Conservation (phyloP, 1,140 invertebrate species). For the Drosophila pandora region DNA sequence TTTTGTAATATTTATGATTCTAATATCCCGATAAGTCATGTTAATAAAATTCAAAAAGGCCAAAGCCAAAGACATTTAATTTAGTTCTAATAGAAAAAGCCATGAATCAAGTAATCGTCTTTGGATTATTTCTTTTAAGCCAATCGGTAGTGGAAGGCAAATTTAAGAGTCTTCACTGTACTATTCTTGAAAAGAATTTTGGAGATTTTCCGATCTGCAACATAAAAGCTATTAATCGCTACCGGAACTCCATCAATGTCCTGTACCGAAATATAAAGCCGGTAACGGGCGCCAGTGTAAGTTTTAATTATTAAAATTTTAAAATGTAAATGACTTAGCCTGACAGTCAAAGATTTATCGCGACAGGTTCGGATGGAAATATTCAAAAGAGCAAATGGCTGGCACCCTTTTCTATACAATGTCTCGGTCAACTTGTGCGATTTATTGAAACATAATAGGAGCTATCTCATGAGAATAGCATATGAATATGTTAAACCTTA, state of each 20-base stretch:
- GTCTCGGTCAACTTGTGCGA: not conserved
- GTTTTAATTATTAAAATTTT: not conserved
- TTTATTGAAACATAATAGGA: not conserved
- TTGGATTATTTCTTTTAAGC: not conserved
- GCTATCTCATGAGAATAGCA: not conserved
- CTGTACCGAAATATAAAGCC: not conserved
- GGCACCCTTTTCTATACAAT: not conserved
- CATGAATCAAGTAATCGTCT: not conserved
- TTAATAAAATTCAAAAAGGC: not conserved
- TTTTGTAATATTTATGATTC: not conserved
- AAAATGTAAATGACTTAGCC: not conserved
- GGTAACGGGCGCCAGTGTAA: not conserved
- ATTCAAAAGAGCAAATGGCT: not conserved
- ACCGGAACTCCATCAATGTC: slow-evolving; percentile 13
- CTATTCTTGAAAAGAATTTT: not conserved
- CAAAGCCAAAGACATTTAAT: no score
- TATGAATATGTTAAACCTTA: not conserved
- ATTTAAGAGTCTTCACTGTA: slow-evolving; percentile 20
- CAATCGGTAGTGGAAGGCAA: not conserved
- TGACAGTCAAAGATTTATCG: not conserved
- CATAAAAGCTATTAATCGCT: slow-evolving; percentile 23
- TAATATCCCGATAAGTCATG: not conserved
- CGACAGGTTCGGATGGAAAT: not conserved
- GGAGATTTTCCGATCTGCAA: slow-evolving; percentile 10
- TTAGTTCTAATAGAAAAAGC: not conserved